Conservation (phyloP, 2,888 invertebrate genomes). For the Xestia ashworthii region DNA sequence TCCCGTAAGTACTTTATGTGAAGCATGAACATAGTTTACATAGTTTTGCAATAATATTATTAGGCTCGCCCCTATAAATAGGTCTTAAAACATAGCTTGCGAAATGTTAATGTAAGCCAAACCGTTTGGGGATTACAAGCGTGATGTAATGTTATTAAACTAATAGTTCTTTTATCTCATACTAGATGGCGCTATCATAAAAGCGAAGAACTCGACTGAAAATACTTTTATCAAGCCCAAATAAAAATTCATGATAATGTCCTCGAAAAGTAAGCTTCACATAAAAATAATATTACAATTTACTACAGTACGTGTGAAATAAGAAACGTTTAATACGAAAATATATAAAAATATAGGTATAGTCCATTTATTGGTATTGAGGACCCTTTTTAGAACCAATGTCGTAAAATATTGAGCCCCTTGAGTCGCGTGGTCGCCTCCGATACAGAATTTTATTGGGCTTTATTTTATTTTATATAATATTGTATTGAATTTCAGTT, state of each 20-base stretch:
- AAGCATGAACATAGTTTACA: background rate
- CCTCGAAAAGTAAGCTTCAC: conserved; percentile 30
- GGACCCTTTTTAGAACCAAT: conserved; percentile 75
- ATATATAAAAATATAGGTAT: conserved; percentile 63
- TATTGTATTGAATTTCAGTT: conserved; percentile 79
- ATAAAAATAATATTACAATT: conserved; percentile 49
- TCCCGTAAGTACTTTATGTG: no score
- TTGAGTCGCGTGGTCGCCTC: conserved; percentile 77
- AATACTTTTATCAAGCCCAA: conserved; percentile 9
- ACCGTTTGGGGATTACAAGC: background rate
- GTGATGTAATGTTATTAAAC: background rate
- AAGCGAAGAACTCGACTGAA: background rate
- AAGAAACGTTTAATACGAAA: conserved; percentile 62
- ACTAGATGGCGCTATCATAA: conserved; percentile 30
- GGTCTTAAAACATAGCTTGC: background rate
- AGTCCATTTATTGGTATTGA: conserved; percentile 66
- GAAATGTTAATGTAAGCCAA: background rate
- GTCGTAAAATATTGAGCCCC: conserved; percentile 79
- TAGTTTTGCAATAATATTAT: background rate
- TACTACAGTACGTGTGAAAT: conserved; percentile 61
- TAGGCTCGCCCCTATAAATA: background rate
- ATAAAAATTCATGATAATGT: conserved; percentile 35
- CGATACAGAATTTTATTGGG: conserved; percentile 85
- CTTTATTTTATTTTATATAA: conserved; percentile 76
- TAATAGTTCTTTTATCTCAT: background rate